These are phyloP conservation scores for Mya arenaria DNA, from an alignment of 1,140 invertebrate genomes.

Conservation along the genomic window DNA sequence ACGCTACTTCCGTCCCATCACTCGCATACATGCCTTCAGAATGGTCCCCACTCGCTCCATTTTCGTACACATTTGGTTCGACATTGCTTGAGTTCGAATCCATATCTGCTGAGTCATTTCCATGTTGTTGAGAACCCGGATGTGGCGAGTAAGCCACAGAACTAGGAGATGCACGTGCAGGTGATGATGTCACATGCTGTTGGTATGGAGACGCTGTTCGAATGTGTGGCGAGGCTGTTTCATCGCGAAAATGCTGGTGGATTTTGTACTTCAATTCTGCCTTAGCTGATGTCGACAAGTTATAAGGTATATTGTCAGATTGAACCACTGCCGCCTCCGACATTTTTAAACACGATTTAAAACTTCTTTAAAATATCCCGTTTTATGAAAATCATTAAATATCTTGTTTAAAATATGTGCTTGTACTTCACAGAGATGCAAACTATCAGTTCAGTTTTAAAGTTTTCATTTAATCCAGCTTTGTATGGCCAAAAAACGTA, in stretches of 20 bases:
- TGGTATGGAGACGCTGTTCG: constrained; percentile 7
- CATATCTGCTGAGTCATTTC: too few species aligned
- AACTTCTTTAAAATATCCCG: too few species aligned
- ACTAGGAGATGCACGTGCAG: constrained; percentile 20
- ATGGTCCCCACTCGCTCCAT: not conserved
- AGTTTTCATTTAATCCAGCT: too few species aligned
- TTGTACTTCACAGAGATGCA: too few species aligned
- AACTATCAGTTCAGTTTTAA: too few species aligned
- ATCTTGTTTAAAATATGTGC: too few species aligned
- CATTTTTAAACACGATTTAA: too few species aligned
- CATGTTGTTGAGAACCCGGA: too few species aligned
- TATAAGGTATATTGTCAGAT: constrained; percentile 32
- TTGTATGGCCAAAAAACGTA: too few species aligned
- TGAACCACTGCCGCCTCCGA: not conserved
- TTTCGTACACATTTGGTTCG: not conserved
- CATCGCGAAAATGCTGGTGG: constrained; percentile 33
- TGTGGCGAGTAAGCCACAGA: not conserved
- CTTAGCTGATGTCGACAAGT: constrained; percentile 8
- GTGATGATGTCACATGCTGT: constrained; percentile 10
- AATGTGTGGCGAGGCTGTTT: not conserved
- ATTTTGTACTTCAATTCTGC: constrained; percentile 45
- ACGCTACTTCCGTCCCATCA: not conserved
- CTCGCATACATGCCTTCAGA: not conserved
- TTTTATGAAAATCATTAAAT: too few species aligned
- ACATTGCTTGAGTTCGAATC: too few species aligned